phyloP scores from a whole-genome alignment of 2,888 invertebrate species.

The Drosophila falleni region DNA sequence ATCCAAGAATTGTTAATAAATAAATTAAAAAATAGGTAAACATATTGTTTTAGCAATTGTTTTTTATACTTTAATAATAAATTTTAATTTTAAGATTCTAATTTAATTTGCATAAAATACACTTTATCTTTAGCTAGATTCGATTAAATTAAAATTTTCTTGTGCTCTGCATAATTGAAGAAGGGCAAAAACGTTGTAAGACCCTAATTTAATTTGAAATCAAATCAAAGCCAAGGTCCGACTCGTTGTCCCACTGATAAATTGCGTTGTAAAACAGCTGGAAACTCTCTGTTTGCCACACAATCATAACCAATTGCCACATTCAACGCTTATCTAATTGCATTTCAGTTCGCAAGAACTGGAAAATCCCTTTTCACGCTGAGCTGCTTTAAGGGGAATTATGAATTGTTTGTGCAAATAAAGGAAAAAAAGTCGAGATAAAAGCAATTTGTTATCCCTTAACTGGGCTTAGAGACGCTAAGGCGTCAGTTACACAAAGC shows the following conservation, averaged over 20 bases:
- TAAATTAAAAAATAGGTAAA: no score
- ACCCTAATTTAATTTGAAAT: conserved; percentile 11
- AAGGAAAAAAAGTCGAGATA: conserved; percentile 38
- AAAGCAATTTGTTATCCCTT: conserved; percentile 72
- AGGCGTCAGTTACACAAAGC: conserved; percentile 61
- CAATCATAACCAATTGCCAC: conserved; percentile 62
- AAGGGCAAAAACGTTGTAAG: background rate
- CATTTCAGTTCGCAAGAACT: conserved; percentile 56
- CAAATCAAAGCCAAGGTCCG: conserved; percentile 12
- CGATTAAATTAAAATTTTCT: background rate
- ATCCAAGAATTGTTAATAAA: no score
- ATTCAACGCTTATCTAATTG: conserved; percentile 73
- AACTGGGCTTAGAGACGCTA: conserved; percentile 31
- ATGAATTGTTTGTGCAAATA: conserved; percentile 51
- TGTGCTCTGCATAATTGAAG: background rate
- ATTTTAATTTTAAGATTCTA: no score
- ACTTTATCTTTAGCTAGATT: conserved; percentile 1
- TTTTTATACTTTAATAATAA: no score
- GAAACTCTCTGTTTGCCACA: conserved; percentile 13
- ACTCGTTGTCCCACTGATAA: background rate
- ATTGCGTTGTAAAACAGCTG: conserved; percentile 30
- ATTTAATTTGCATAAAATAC: no score
- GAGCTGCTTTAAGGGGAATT: conserved; percentile 58
- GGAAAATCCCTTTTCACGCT: conserved; percentile 70
- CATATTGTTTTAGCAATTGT: no score